Evolutionary conservation across 1,140 invertebrate species (phyloP), one percentile per base, ranked within the genome.

Genomic region (Drosophila busckii): DNA sequence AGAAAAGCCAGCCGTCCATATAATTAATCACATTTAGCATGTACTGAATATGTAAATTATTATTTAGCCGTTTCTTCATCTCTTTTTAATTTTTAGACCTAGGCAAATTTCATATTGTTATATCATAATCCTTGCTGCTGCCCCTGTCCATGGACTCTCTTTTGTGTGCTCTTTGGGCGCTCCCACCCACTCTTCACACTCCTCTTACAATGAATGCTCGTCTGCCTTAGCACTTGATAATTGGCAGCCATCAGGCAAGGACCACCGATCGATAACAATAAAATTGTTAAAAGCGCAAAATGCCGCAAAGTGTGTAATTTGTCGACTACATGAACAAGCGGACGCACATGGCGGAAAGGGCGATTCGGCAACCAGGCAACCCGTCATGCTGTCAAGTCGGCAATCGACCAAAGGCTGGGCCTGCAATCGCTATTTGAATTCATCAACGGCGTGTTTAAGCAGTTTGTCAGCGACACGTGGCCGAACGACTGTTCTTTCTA

Each of bases 231-330:
- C 50, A 69, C 50, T 78, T 78, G 50, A 60, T 78, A 78, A 80
- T 80, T 80, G 75, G 75, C 75, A 82, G 76, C 52, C 66, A n/a
- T n/a, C n/a, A 62, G 66, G 65, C 65, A n/a, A n/a, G n/a, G 70
- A 70, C 70, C 55, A 66, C 22, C 55, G 70, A 82, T 82, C 76
- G 65, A 80, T 82, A 75, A 83, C 69, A 82, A 83, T 82, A 82
- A 75, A 82, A 70, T 60, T 62, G 56, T 75, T 75, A 82, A 82
- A 82, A 75, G 70, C 75, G 75, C 75, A 82, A 83, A 80, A 82
- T 70, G 75, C 75, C 76, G 75, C 76, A 82, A 83, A 82, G 75
- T 75, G 70, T 82, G 75, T 82, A 70, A 82, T 82, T 82, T 70
- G 49, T 66, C 32, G 65, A 58, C 17, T 20, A 35, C 49, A 35